Evolutionary conservation across 2,888 invertebrate species (phyloP).

Genomic region (Brassicogethes aeneus): DNA sequence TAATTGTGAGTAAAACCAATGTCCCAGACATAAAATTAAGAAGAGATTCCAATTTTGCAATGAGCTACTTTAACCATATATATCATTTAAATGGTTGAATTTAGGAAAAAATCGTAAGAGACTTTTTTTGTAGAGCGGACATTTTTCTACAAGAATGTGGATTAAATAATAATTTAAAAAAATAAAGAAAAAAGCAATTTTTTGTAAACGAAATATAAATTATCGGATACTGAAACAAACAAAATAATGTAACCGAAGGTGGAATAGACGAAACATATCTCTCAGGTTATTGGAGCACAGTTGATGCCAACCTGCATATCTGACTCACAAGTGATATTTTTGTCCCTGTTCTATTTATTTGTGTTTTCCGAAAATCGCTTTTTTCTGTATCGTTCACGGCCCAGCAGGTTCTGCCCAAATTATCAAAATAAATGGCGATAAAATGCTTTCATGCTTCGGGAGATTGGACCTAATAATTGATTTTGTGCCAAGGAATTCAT

Average conservation of each 20-base stretch:
- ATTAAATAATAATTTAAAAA: background rate
- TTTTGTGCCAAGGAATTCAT: no score
- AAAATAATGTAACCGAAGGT: background rate
- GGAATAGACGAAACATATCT: conserved; percentile 20
- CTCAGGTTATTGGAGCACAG: conserved; percentile 31
- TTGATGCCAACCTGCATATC: conserved; percentile 25
- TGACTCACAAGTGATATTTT: conserved; percentile 7
- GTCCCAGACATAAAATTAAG: background rate
- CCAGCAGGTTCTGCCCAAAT: background rate
- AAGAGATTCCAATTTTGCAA: no score
- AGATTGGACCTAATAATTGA: no score
- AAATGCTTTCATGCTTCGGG: no score
- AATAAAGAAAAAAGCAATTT: background rate
- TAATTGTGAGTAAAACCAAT: background rate
- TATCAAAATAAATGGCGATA: no score
- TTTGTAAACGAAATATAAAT: no score
- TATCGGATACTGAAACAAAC: no score
- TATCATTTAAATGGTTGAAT: no score
- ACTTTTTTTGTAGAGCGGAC: no score
- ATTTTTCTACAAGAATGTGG: background rate
- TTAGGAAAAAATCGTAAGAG: no score
- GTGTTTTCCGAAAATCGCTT: background rate
- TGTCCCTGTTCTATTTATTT: conserved; percentile 7
- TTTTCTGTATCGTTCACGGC: background rate
- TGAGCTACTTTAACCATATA: no score